Evolutionary conservation across 37 sponge, comb jelly and placozoan genomes (phyloP), one percentile per base, ranked within the genome.

Genomic region (Crambe crambe): DNA sequence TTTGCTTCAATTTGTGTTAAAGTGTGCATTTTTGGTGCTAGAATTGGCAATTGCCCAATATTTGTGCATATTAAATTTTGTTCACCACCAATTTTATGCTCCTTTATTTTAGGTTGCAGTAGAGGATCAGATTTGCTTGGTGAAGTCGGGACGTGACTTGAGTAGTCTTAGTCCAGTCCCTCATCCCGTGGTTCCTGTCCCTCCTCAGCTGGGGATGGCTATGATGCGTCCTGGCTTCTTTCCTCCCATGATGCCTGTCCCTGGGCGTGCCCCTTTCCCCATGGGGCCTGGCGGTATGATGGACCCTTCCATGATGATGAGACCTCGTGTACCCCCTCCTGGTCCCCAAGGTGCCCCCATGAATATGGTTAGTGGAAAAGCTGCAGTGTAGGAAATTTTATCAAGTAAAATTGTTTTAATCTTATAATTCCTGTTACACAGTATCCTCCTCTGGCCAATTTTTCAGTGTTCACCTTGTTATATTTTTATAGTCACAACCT

Each of bases 81-180:
- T n/a, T n/a, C n/a, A n/a, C n/a, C n/a, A n/a, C n/a, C n/a, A n/a
- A n/a, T n/a, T n/a, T n/a, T n/a, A n/a, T n/a, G n/a, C n/a, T n/a
- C n/a, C n/a, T n/a, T n/a, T n/a, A 15, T 47, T 12, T 47, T 47
- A 47, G 51, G 12, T 15, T 47, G 51, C 51, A 6, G 51, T 58
- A 22, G 80, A 86, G 23, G 80, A 86, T 5, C 86, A 78, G 67
- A 39, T 72, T 8, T 74, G 54, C 5, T 23, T 38, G 44, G 68
- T 86, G 63, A 77, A 62, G 56, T 15, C 60, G 2, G 86, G 86
- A 5, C 71, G 74, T 6, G 74, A 79, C 42, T 35, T 86, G 54
- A 29, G 64, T 35, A 17, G 22, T 8, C 60, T 82, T 8, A 74
- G 73, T 8, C 60, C 3, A 3, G 27, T 73, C 8, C 74, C 67